These are phyloP conservation scores for Dromiciops gliroides DNA, from an alignment of 2,113 vertebrate genomes.

Conservation along the genomic window DNA sequence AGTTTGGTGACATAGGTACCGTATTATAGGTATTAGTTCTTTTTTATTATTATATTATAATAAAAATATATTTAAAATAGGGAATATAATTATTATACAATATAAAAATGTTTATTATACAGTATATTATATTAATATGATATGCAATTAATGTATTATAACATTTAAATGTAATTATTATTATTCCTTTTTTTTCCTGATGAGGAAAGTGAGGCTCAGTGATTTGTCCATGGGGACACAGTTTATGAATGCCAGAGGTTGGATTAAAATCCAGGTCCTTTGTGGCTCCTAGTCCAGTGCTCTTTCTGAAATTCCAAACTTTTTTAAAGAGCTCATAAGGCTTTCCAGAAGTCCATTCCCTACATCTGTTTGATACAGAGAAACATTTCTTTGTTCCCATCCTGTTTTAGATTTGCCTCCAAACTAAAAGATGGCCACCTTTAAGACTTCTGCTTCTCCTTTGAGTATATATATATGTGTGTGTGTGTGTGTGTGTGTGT, in stretches of 20 bases:
- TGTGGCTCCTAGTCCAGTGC: background rate
- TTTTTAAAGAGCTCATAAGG: background rate
- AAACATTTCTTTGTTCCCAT: background rate
- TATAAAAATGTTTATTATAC: background rate
- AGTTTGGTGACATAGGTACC: background rate
- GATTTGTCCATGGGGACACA: background rate
- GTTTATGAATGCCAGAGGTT: background rate
- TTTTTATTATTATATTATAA: background rate
- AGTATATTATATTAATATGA: background rate
- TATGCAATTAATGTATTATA: background rate
- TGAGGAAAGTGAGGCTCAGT: background rate
- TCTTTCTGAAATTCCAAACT: background rate
- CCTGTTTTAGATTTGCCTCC: background rate
- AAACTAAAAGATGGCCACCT: background rate
- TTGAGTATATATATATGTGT: too few relatives aligned
- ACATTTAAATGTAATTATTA: too few relatives aligned
- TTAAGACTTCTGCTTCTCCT: background rate
- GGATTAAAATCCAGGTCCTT: background rate
- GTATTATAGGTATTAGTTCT: background rate
- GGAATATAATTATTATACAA: background rate
- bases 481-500: too few relatives aligned
- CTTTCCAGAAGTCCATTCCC: background rate
- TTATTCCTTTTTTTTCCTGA: background rate
- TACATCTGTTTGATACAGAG: background rate
- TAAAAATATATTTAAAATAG: background rate